Evolutionary conservation across 1,140 invertebrate species (phyloP).

Genomic region (Acromyrmex heyeri): DNA sequence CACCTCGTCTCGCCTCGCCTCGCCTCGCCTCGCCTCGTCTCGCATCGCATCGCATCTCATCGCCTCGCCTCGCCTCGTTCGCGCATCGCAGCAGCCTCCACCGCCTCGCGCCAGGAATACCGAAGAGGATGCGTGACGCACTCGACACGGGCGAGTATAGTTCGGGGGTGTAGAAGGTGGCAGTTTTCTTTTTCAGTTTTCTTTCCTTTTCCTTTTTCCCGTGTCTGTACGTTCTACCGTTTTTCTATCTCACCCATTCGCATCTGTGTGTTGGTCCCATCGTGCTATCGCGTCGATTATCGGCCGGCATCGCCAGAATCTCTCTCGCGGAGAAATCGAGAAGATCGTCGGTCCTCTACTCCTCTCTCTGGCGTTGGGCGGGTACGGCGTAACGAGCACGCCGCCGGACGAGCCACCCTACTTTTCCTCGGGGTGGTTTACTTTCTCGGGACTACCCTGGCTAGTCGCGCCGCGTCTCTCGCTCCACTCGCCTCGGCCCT

Average conservation of each 20-base stretch:
- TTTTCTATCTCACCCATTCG: not conserved
- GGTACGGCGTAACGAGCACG: constrained; percentile 50
- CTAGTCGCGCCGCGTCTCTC: constrained; percentile 49
- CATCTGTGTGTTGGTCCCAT: not conserved
- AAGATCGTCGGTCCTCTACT: not conserved
- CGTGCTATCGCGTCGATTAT: constrained; percentile 29
- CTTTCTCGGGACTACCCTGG: constrained; percentile 43
- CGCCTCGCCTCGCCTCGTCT: not conserved
- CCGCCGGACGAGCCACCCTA: constrained; percentile 52
- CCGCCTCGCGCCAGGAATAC: constrained; percentile 51
- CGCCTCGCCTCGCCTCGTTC: constrained; percentile 31
- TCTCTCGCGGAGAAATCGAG: constrained; percentile 1
- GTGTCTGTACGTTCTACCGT: too few relatives aligned
- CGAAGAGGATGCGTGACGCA: constrained; percentile 60
- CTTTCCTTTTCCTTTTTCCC: not conserved
- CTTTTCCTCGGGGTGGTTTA: constrained; percentile 59
- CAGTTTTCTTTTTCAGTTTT: not conserved
- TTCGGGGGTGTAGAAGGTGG: constrained; percentile 44
- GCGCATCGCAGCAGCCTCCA: constrained; percentile 7
- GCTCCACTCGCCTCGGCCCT: constrained; percentile 9
- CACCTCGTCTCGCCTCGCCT: not conserved
- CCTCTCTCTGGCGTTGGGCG: constrained; percentile 34
- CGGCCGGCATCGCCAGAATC: constrained; percentile 9
- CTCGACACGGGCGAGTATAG: constrained; percentile 56
- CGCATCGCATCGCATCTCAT: not conserved